Conservation (phyloP, 2,797 vertebrate genomes). For the Apodemus agrarius region DNA sequence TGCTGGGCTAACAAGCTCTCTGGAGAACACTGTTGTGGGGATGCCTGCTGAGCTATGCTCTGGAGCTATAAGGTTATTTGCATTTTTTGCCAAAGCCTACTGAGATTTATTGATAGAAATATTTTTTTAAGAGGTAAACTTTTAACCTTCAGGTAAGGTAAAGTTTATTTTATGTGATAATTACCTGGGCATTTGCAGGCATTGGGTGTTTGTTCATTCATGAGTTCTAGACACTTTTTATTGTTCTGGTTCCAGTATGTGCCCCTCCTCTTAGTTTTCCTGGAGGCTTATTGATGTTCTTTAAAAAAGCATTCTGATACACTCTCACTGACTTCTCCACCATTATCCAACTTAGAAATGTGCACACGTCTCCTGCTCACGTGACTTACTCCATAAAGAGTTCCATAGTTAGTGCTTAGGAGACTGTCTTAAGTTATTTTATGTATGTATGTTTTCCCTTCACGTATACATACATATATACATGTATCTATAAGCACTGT, state of each 20-base stretch:
- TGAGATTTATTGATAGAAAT: slow-evolving; percentile 67
- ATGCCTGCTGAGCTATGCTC: slow-evolving; percentile 72
- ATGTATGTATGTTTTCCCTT: background rate
- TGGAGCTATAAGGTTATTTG: slow-evolving; percentile 76
- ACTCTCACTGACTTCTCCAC: background rate
- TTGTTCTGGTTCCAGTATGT: slow-evolving; percentile 40
- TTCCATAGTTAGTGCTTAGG: slow-evolving; percentile 8
- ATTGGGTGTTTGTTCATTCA: slow-evolving; percentile 39
- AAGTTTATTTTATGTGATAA: slow-evolving; percentile 21
- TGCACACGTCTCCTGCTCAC: background rate
- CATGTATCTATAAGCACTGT: background rate
- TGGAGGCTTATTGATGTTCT: slow-evolving; percentile 28
- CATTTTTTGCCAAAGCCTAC: slow-evolving; percentile 64
- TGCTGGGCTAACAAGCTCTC: slow-evolving; percentile 87
- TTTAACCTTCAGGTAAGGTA: slow-evolving; percentile 3
- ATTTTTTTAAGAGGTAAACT: slow-evolving; percentile 56
- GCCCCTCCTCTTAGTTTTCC: slow-evolving; percentile 50
- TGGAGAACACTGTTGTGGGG: slow-evolving; percentile 80
- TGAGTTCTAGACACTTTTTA: slow-evolving; percentile 27
- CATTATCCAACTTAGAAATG: slow-evolving; percentile 7
- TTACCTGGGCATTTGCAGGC: slow-evolving; percentile 24
- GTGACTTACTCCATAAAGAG: background rate
- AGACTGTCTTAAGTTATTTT: background rate
- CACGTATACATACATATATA: too few species aligned
- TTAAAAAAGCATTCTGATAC: slow-evolving; percentile 1